Evolutionary conservation across 2,113 vertebrate genomes (phyloP).

Genomic region (Copsychus sechellarum): DNA sequence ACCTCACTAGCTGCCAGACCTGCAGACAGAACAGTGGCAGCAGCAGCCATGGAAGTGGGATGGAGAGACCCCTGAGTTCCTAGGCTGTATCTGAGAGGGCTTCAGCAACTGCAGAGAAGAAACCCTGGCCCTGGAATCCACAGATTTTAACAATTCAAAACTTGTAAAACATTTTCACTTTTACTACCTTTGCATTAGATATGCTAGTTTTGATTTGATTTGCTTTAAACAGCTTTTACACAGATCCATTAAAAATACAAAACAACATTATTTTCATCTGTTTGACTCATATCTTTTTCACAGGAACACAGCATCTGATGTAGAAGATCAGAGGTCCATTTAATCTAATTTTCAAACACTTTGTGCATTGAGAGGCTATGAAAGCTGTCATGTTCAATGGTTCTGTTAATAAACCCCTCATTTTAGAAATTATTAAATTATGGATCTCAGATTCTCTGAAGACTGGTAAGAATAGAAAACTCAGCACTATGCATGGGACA

Average conservation of each 20-base stretch:
- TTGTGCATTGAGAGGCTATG: not conserved
- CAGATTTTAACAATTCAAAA: not conserved
- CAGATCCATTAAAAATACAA: constrained; percentile 47
- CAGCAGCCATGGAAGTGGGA: not conserved
- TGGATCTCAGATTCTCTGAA: not conserved
- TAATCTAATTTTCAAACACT: constrained; percentile 50
- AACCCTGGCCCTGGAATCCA: not conserved
- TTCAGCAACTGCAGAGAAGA: not conserved
- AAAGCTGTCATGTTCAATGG: not conserved
- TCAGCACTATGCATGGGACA: not conserved
- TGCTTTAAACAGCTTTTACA: constrained; percentile 43
- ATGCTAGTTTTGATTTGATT: constrained; percentile 6
- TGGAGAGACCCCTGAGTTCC: not conserved
- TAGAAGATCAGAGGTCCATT: constrained; percentile 45
- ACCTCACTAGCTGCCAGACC: not conserved
- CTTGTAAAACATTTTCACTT: not conserved
- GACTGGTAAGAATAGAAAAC: not conserved
- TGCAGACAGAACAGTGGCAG: not conserved
- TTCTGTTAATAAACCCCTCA: not conserved
- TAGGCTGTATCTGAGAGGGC: not conserved
- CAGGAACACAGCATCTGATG: constrained; percentile 39
- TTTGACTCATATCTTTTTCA: constrained; percentile 26
- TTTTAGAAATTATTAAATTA: constrained; percentile 32
- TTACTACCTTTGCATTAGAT: not conserved
- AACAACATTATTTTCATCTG: constrained; percentile 32